Conservation (phyloP, 2,888 invertebrate genomes). For the Acholoe squamosa region DNA sequence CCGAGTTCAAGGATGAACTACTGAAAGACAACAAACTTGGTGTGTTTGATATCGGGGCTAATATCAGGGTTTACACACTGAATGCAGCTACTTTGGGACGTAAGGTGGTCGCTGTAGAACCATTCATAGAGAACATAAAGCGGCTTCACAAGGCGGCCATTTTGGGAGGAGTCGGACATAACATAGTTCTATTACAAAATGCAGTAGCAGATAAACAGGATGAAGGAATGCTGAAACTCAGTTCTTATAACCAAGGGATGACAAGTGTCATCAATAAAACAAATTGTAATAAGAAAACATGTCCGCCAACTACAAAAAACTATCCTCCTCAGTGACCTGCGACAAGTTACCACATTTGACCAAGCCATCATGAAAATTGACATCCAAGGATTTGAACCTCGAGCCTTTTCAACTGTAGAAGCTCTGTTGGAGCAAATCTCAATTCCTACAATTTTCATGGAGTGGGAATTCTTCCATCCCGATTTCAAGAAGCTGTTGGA, state of each 20-base stretch:
- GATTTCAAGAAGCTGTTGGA: constrained; percentile 62
- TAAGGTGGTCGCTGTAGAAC: constrained; percentile 70
- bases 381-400: constrained; percentile 67
- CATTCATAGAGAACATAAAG: constrained; percentile 63
- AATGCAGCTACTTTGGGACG: constrained; percentile 70
- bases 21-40: constrained; percentile 63
- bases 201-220: constrained; percentile 68
- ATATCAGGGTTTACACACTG: constrained; percentile 71
- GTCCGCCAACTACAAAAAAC: constrained; percentile 68
- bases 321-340: constrained; percentile 70
- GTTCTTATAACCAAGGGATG: constrained; percentile 72
- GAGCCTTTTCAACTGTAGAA: constrained; percentile 67
- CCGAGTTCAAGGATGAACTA: constrained; percentile 67
- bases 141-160: constrained; percentile 66
- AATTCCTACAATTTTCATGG: constrained; percentile 71
- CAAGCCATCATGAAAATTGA: constrained; percentile 64
- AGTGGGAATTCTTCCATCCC: constrained; percentile 66
- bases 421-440: constrained; percentile 65
- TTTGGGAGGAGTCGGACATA: neutral
- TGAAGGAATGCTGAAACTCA: constrained; percentile 62
- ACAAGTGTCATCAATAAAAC: constrained; percentile 63
- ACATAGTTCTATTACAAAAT: constrained; percentile 64
- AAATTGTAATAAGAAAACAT: constrained; percentile 67
- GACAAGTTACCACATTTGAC: constrained; percentile 54
- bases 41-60: constrained; percentile 71